Evolutionary conservation across 1,140 invertebrate genomes (phyloP), one percentile per base, ranked within the genome.

Genomic region (Agrypnia vestita): DNA sequence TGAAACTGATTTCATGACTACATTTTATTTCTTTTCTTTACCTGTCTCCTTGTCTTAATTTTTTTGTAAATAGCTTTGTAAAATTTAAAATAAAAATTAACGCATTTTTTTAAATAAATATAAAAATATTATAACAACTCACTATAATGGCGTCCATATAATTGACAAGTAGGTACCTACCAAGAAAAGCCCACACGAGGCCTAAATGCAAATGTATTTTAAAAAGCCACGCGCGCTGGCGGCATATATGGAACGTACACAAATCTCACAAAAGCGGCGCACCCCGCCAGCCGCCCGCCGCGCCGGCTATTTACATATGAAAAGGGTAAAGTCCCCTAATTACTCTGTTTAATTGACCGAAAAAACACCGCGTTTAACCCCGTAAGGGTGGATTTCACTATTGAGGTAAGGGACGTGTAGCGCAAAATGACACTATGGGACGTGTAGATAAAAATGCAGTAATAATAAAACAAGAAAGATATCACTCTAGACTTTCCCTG

Each of bases 301-400:
- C 4, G 15, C 62, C 3, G 9, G 15, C 62, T 67, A 67, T 67
- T 67, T 67, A 67, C 62, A 67, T 67, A 46, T 72, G 51, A 53
- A 74, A 21, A 49, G 74, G 56, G 56, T 62, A 44, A 56, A 49
- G 55, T 62, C 13, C 59, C 56, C 15, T 76, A 74, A 76, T 76
- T 76, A 62, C 59, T 17, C 59, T 56, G 74, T 76, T 76, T 46
- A 76, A 76, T 76, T 76, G 25, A 76, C 74, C 74, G 74, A 49
- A 64, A 76, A 76, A 76, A 51, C 47, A 21, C 67, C 47, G 6
- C 67, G 17, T 67, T 67, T 51, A 49, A 49, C 17, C 12, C 46
- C 46, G 9, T 51, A 51, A 47, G 67, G 67, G 67, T 69, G 62
- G 10, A 43, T 47, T n/a, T 17, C 11, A 15, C 17, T 17, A 56